Base-by-base conservation (phyloP, 2,888 invertebrate species). In the Augiades crinisus region DNA sequence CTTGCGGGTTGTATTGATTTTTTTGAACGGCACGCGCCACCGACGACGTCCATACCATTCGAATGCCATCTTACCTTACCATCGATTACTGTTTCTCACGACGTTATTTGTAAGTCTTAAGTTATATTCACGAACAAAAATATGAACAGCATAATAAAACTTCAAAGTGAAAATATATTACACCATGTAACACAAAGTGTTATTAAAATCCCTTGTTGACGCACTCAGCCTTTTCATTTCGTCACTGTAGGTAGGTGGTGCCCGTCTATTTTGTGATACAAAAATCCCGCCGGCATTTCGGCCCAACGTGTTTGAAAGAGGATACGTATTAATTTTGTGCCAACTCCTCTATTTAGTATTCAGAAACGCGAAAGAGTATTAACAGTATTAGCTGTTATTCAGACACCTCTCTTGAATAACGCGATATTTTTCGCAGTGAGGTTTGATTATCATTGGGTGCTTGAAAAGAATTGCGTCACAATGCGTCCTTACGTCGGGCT, bases 1-100 rank as follows among this genome's bases (percentile, higher is more conserved):
- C 60, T 55, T 59, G 76, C 68, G 69, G 68, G 64, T 71, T 67
- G 74, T 81, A 83, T 83, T 79, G 82, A 82, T 83, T 83, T 79
- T 77, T 81, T 76, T 72, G 66, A 65, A 75, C 68, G 73, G 63
- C 70, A 75, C 73, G 71, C 75, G 70, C 73, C 60, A 60, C 66
- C 63, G 62, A 52, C 63, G 65, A 58, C 67, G 51, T 67, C 63
- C 63, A 70, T 75, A 66, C 67, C 65, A 71, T 78, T 74, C 70
- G 70, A 75, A 75, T 40, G 34, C 59, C 58, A 62, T 68, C 68
- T 72, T 56, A 57, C 50, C 43, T 55, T 13, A 16, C 27, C 21
- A 24, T 41, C 17, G 10, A 41, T 41, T 27, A 27, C 6, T 14
- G 10, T 40, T 24, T 10, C 7, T 37, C 12, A 31, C n/a, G n/a